Evolutionary conservation across 2,113 vertebrate species (phyloP).

Genomic region (Forbesichthys papilliferus): DNA sequence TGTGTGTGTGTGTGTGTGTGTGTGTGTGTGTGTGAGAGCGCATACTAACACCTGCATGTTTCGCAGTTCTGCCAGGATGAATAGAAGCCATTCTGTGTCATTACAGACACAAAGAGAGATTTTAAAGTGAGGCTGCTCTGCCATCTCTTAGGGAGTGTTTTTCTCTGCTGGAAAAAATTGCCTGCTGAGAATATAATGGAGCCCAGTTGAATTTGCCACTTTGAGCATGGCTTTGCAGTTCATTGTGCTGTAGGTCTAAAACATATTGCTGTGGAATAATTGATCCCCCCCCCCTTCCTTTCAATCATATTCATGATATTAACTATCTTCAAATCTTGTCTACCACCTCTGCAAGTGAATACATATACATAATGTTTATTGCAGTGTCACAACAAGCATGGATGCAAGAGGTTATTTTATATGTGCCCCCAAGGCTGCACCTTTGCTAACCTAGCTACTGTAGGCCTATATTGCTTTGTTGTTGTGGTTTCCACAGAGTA

Average conservation of each 20-base stretch:
- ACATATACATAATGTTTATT: not conserved
- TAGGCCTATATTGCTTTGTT: constrained; percentile 3
- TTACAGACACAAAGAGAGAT: constrained; percentile 32
- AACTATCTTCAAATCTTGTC: too few relatives aligned
- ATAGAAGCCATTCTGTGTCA: too few relatives aligned
- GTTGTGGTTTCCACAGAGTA: constrained; percentile 28
- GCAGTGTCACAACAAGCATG: not conserved
- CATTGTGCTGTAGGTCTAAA: not conserved
- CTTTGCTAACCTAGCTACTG: not conserved
- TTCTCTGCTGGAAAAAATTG: constrained; percentile 1
- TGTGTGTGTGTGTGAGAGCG: not conserved
- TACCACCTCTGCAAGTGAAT: too few relatives aligned
- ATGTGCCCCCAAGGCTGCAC: not conserved
- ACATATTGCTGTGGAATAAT: too few relatives aligned
- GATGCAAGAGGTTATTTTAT: not conserved
- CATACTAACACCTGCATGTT: too few relatives aligned
- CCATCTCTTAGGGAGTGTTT: constrained; percentile 31
- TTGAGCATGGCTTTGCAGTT: not conserved
- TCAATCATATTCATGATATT: too few relatives aligned
- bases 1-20: not conserved
- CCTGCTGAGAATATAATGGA: constrained; percentile 13
- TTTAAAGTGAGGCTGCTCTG: constrained; percentile 32
- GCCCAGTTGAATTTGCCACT: not conserved
- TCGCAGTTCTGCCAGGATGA: too few relatives aligned
- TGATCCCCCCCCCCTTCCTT: too few relatives aligned